Percentiles rank a stretch among this genome's conserved stretches.
Conservation (phyloP, 2,888 invertebrate genomes). For the Julus scanicus region DNA sequence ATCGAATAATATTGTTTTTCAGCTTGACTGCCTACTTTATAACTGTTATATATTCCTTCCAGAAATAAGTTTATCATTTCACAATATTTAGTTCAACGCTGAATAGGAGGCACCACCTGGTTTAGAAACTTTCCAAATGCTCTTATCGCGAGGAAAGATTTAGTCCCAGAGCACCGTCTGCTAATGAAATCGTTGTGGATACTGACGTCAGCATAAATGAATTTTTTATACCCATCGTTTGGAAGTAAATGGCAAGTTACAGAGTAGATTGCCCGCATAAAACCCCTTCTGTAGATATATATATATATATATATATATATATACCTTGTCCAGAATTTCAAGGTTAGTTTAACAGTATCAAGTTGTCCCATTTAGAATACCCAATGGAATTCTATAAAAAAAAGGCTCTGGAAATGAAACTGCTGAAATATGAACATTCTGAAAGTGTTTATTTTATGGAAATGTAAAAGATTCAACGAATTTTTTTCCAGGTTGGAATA, state of each 20-base stretch:
- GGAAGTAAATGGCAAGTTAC: background rate
- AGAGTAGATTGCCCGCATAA: background rate
- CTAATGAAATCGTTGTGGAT: background rate
- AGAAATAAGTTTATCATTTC: too few relatives aligned
- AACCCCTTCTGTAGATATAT: background rate
- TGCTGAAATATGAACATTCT: too few relatives aligned
- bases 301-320: background rate
- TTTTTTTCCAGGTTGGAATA: too few relatives aligned
- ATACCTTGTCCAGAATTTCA: background rate
- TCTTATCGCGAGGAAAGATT: background rate
- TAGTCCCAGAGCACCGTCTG: background rate
- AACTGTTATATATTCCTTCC: too few relatives aligned
- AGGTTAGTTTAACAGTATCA: background rate
- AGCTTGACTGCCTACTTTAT: too few relatives aligned
- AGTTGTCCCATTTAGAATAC: too few relatives aligned
- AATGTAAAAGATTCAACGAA: too few relatives aligned
- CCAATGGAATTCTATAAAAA: too few relatives aligned
- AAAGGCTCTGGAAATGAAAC: too few relatives aligned
- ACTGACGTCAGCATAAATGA: background rate
- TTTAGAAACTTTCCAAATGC: background rate
- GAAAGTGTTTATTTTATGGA: too few relatives aligned
- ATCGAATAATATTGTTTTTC: too few relatives aligned
- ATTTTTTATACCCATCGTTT: slow-evolving; percentile 11
- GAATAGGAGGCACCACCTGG: background rate
- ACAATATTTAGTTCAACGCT: too few relatives aligned